Base-by-base conservation (phyloP, 2,797 vertebrate genomes). In the Moxostoma hubbsi region DNA sequence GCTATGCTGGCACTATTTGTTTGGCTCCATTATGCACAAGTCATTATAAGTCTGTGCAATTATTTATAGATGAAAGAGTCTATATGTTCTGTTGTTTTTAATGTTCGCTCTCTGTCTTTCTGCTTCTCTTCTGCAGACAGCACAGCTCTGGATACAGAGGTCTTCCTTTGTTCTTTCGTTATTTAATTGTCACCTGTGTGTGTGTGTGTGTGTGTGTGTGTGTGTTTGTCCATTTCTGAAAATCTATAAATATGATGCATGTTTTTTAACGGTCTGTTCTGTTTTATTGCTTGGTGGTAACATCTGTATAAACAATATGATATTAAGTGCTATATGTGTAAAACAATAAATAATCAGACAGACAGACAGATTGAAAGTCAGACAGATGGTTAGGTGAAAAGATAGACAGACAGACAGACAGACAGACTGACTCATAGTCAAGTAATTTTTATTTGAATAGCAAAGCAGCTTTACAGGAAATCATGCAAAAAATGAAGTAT, bases 91-190 rank as follows among this genome's bases (percentile, higher is more conserved):
- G 51, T 68, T 79, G 46, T 89, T 82, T 92, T 93, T 98, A 95
- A 97, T 74, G 85, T 36, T 91, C 85, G 86, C 86, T 83, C 85
- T 92, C 83, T 92, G 95, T 89, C 95, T 88, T 73, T 62, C 93
- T 92, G 90, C 89, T 94, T 95, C 95, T 94, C 89, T 80, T 88
- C 96, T 96, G 92, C 97, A 99, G 98, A 98, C 90, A 95, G 91
- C 96, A 92, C 86, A 94, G 95, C 95, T 95, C 92, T 97, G 97
- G 97, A 99, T 89, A 91, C 96, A 94, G 97, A 99, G 98, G 98
- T 99, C 96, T 95, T 88, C 87, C 36, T 36, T 36, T 71, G 47
- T 85, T 88, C 84, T 77, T 87, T 90, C 49, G 11, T 62, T n/a
- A 67, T 57, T 49, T 11, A 73, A 6, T 83, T 45, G 82, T 57